Evolutionary conservation across 1,140 invertebrate genomes (phyloP).

Genomic region (Colletes gigas): DNA sequence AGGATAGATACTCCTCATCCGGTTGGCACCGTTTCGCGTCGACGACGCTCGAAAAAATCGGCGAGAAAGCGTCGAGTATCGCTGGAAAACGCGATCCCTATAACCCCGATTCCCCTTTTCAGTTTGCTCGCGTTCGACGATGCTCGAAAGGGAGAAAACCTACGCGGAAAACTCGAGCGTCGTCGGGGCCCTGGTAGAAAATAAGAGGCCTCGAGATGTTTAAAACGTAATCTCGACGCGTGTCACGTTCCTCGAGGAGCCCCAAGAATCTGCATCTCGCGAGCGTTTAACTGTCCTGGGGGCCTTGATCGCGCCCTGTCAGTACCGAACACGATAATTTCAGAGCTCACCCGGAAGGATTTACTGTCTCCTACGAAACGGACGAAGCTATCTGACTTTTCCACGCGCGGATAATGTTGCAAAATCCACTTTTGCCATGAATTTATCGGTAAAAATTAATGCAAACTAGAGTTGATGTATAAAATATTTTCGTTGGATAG

Average conservation of each 20-base stretch:
- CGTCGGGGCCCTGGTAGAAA: neutral
- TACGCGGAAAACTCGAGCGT: neutral
- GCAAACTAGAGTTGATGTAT: too few relatives aligned
- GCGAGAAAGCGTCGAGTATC: too few relatives aligned
- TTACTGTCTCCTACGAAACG: neutral
- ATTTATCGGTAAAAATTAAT: too few relatives aligned
- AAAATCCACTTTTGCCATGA: too few relatives aligned
- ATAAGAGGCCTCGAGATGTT: slow-evolving; percentile 12
- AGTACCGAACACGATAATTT: neutral
- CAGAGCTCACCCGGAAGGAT: neutral
- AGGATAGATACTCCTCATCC: too few relatives aligned
- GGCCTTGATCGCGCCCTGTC: slow-evolving; percentile 1
- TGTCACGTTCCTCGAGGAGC: slow-evolving; percentile 9
- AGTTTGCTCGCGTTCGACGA: neutral
- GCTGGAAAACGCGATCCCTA: neutral
- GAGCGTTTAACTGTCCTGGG: slow-evolving; percentile 1
- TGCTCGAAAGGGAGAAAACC: neutral
- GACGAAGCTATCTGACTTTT: neutral
- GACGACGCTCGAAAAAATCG: too few relatives aligned
- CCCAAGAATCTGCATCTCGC: slow-evolving; percentile 12
- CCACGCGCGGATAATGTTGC: too few relatives aligned
- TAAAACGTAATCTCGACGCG: slow-evolving; percentile 33
- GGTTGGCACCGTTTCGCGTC: too few relatives aligned
- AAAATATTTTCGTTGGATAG: too few relatives aligned
- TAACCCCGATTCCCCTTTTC: slow-evolving; percentile 2